These are phyloP conservation scores for Lerista edwardsae DNA, from an alignment of 2,797 vertebrate species.

Conservation along the genomic window DNA sequence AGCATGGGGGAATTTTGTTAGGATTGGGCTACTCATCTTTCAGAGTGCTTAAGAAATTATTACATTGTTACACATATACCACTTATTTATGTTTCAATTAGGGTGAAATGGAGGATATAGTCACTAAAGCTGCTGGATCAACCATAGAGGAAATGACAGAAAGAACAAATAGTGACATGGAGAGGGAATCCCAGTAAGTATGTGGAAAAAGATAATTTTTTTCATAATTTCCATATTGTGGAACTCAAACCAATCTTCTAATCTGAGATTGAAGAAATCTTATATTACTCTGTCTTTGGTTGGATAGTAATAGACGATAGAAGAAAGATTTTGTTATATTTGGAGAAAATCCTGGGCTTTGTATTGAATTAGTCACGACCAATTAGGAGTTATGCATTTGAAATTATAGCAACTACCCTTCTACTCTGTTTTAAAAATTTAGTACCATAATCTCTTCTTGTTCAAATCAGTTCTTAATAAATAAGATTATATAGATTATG, in stretches of 20 bases:
- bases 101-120: slow-evolving; percentile 54
- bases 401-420: background rate
- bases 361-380: background rate
- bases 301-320: background rate
- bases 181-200: slow-evolving; percentile 70
- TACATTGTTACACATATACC: background rate
- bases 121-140: slow-evolving; percentile 25
- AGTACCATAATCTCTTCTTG: background rate
- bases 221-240: no score
- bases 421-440: no score
- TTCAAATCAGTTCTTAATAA: background rate
- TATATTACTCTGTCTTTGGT: background rate
- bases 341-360: background rate
- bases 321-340: background rate
- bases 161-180: slow-evolving; percentile 32
- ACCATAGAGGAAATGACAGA: slow-evolving; percentile 48
- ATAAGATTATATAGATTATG: slow-evolving; percentile 2
- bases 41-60: background rate
- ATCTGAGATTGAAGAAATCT: background rate
- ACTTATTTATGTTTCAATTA: slow-evolving; percentile 64
- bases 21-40: no score
- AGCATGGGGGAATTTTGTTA: no score
- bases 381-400: background rate
- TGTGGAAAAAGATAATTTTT: background rate
- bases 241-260: background rate